Base-by-base conservation (phyloP, 2,113 vertebrate genomes). In the Hippotragus niger region DNA sequence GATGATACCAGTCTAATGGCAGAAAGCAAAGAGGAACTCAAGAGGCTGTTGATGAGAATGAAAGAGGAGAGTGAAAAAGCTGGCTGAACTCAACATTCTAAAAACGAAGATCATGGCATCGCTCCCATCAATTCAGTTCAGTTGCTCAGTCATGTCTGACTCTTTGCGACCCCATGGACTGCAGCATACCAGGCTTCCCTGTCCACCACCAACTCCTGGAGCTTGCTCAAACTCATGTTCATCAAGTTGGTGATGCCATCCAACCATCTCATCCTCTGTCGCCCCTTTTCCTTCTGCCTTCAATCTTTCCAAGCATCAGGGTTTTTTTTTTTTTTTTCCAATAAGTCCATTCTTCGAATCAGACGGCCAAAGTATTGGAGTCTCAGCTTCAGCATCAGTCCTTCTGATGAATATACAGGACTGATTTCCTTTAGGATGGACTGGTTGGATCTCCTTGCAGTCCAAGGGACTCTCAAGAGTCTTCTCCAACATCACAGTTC, bases 91-190 rank as follows among this genome's bases (percentile, higher is more conserved):
- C 3, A 76, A 43, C 36, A 43, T 25, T 76, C 23, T 43, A 74
- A 43, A 43, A 76, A 43, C 0, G 0, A 27, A 76, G 36, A 76
- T 14, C 62, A n/a, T n/a, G 16, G 62, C 33, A 67, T 67, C 0
- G 1, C 11, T 76, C 36, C 36, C 23, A 43, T 76, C 6, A 76
- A 2, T 76, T 76, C 36, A 43, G 67, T 40, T 40, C 19, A 71
- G 67, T 71, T 71, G 67, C 10, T 71, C 19, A 71, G n/a, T 71
- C n/a, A 71, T 40, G 67, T 71, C 67, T 5, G 5, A 71, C 19
- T 36, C n/a, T 71, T 40, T 40, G 67, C 2, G 0, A 71, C n/a
- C 5, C n/a, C 67, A 40, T 40, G 67, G 67, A 71, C 19, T 71
- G 67, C 2, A 40, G 67, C 10, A 12, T 0, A 1, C 10, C 67